Conservation (phyloP, 2,797 vertebrate species). For the Centropyge bicolor region DNA sequence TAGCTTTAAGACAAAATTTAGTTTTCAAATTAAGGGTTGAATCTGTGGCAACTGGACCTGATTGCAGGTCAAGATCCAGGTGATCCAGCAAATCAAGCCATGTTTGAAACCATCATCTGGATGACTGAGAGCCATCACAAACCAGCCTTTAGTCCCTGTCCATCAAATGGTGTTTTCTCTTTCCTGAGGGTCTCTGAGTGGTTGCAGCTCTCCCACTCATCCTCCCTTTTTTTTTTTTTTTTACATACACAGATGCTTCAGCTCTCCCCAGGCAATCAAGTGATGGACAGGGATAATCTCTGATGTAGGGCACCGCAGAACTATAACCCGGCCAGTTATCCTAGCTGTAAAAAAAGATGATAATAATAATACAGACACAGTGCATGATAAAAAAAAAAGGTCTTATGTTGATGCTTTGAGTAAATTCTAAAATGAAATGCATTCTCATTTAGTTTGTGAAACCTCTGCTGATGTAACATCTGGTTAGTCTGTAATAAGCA, state of each 20-base stretch:
- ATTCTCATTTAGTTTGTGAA: not conserved
- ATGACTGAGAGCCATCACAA: no score
- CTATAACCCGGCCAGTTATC: not conserved
- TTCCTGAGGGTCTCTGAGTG: not conserved
- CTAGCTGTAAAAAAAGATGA: constrained; percentile 2
- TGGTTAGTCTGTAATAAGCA: not conserved
- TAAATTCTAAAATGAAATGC: not conserved
- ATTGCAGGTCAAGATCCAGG: no score
- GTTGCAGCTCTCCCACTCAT: not conserved
- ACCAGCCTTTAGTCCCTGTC: not conserved
- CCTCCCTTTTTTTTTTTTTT: not conserved
- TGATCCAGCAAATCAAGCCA: no score
- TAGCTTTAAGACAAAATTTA: not conserved
- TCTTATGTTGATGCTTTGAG: not conserved
- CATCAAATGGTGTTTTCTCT: not conserved
- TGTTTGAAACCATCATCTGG: no score
- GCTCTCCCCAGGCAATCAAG: constrained; percentile 30
- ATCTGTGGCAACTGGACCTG: no score
- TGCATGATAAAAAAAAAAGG: not conserved
- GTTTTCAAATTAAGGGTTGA: no score
- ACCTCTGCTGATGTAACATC: not conserved
- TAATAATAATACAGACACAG: not conserved
- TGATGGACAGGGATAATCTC: constrained; percentile 34
- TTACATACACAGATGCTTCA: constrained; percentile 14
- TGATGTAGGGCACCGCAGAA: constrained; percentile 30